A percentile compares a stretch with the other conserved stretches of the same genome.
phyloP scores from a whole-genome alignment of 2,113 vertebrate genomes.

The Hippocampus abdominalis region DNA sequence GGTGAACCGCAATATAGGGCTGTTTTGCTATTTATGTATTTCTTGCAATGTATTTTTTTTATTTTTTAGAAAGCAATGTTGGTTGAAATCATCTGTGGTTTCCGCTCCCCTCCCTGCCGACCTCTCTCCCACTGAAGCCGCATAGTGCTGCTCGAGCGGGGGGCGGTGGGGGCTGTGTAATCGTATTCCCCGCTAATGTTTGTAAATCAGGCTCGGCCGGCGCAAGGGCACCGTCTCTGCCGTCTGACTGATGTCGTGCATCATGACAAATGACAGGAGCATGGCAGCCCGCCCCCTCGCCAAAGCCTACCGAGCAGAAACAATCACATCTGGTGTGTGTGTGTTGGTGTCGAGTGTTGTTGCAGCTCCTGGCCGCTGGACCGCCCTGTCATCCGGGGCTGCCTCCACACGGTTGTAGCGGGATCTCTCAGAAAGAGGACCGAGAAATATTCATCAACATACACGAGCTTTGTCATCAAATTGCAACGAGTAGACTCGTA shows the following conservation, averaged over 20 bases:
- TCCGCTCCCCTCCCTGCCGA: constrained; percentile 3
- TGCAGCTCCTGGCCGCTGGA: constrained; percentile 65
- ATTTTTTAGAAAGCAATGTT: neutral
- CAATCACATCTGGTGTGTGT: constrained; percentile 60
- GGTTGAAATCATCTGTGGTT: constrained; percentile 12
- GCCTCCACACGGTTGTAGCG: constrained; percentile 39
- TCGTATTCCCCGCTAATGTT: constrained; percentile 89
- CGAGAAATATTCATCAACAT: constrained; percentile 14
- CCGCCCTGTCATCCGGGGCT: constrained; percentile 50
- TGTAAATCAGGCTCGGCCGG: constrained; percentile 84
- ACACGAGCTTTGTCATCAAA: constrained; percentile 30
- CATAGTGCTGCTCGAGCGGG: constrained; percentile 63
- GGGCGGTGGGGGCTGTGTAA: constrained; percentile 71
- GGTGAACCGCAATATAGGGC: constrained; percentile 22
- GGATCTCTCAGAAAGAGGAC: neutral
- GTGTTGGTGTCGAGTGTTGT: constrained; percentile 68
- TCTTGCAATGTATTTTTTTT: neutral
- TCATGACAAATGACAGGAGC: constrained; percentile 83
- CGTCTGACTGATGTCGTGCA: constrained; percentile 86
- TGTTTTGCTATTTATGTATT: neutral
- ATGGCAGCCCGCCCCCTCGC: constrained; percentile 69
- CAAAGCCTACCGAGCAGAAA: constrained; percentile 60
- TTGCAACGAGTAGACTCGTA: constrained; percentile 28
- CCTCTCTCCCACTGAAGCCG: constrained; percentile 44
- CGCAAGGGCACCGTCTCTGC: constrained; percentile 78